Evolutionary conservation across 2,113 vertebrate species (phyloP).

Genomic region (Cololabis saira): DNA sequence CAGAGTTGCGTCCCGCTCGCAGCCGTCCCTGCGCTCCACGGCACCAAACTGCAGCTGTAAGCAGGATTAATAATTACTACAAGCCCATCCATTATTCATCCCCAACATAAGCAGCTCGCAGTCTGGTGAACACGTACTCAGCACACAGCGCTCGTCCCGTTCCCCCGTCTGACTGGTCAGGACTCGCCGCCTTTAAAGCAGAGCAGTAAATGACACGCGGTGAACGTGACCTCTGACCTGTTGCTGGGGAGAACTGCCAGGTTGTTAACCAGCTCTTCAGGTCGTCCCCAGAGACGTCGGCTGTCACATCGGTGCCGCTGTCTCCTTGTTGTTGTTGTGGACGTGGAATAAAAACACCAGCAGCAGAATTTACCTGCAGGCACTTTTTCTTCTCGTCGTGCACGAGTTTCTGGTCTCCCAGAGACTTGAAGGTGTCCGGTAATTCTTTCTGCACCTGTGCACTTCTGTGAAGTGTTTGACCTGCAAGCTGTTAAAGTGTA

Average conservation of each 20-base stretch:
- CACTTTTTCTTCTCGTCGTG: no score
- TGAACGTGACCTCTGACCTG: conserved; percentile 28
- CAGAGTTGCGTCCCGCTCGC: conserved; percentile 19
- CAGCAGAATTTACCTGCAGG: no score
- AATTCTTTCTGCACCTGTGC: no score
- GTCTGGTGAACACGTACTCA: conserved; percentile 34
- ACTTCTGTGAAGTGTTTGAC: no score
- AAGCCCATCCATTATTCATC: conserved; percentile 61
- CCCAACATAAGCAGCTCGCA: conserved; percentile 42
- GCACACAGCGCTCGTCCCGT: background rate
- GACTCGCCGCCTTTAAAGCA: background rate
- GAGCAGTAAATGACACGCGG: background rate
- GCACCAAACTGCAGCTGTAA: conserved; percentile 12
- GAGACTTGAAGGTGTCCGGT: no score
- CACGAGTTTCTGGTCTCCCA: no score
- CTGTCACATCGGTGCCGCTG: no score
- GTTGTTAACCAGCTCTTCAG: background rate
- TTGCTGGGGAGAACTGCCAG: background rate
- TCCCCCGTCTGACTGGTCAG: background rate
- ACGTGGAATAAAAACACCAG: no score
- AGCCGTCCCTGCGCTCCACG: conserved; percentile 13
- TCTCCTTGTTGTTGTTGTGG: no score
- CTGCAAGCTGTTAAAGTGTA: no score
- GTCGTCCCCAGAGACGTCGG: no score
- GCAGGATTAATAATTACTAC: conserved; percentile 58